Conservation (phyloP, 2,888 invertebrate species). For the Pheosia gnoma region DNA sequence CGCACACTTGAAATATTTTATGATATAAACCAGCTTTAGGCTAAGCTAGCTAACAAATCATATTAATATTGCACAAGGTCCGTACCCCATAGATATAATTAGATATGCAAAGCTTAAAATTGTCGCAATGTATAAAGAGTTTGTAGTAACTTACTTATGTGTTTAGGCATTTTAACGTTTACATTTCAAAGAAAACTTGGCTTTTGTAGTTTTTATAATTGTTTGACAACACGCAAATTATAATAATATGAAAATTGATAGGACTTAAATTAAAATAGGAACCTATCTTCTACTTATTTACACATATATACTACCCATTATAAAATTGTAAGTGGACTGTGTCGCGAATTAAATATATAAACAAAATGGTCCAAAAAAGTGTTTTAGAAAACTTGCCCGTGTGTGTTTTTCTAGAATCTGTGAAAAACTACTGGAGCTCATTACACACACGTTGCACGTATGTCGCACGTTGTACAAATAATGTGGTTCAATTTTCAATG, state of each 20-base stretch:
- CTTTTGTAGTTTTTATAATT: slow-evolving; percentile 30
- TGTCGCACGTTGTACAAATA: slow-evolving; percentile 16
- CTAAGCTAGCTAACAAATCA: slow-evolving; percentile 13
- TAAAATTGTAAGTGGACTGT: too few species aligned
- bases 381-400: too few species aligned
- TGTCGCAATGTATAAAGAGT: slow-evolving; percentile 26
- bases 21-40: slow-evolving; percentile 12
- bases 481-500: slow-evolving; percentile 10
- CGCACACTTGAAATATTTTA: slow-evolving; percentile 3
- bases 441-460: background rate
- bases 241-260: slow-evolving; percentile 28
- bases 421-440: too few species aligned
- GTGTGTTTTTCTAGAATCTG: too few species aligned
- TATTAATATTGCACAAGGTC: slow-evolving; percentile 10
- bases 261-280: background rate
- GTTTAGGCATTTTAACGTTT: slow-evolving; percentile 36
- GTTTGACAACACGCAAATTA: slow-evolving; percentile 33
- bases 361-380: too few species aligned
- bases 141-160: slow-evolving; percentile 15
- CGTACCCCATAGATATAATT: slow-evolving; percentile 14
- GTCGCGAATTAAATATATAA: too few species aligned
- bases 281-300: too few species aligned
- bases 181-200: slow-evolving; percentile 35
- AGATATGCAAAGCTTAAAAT: slow-evolving; percentile 19
- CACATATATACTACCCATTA: too few species aligned